Conservation (phyloP, 2,797 vertebrate genomes). For the Argyrosomus regius region DNA sequence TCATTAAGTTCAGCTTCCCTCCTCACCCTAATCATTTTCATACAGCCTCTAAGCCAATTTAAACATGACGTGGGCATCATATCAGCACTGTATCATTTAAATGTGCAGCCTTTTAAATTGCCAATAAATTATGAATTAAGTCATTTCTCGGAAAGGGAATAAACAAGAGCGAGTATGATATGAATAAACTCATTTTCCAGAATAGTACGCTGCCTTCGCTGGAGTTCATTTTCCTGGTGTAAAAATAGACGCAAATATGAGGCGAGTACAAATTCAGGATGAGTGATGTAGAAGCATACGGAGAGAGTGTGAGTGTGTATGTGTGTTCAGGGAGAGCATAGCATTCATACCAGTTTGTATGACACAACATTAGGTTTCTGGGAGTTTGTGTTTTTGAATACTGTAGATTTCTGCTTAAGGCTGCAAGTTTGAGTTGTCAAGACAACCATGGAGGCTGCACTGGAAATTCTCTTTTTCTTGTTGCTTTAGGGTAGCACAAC, state of each 20-base stretch:
- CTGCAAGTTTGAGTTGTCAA: constrained; percentile 67
- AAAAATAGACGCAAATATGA: constrained; percentile 65
- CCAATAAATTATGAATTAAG: constrained; percentile 59
- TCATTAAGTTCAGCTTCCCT: neutral
- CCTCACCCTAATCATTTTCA: neutral
- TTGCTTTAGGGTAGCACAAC: constrained; percentile 13
- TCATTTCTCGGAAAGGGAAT: constrained; percentile 31
- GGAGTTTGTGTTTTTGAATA: constrained; percentile 56
- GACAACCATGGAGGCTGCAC: constrained; percentile 64
- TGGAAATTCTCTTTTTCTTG: constrained; percentile 30
- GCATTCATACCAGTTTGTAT: constrained; percentile 44
- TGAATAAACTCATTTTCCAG: constrained; percentile 54
- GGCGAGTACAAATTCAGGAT: constrained; percentile 47
- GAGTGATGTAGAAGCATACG: constrained; percentile 42
- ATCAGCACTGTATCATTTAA: constrained; percentile 25
- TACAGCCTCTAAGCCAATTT: neutral
- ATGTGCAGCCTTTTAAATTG: constrained; percentile 23
- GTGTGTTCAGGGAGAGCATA: constrained; percentile 24
- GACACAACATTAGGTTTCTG: constrained; percentile 54
- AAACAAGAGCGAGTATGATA: constrained; percentile 37
- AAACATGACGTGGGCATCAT: neutral
- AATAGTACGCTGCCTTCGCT: constrained; percentile 36
- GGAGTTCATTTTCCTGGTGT: constrained; percentile 42
- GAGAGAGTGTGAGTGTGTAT: constrained; percentile 19
- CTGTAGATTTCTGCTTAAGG: constrained; percentile 49